These are phyloP conservation scores for Eurytoma californica DNA, from an alignment of 2,888 invertebrate species.

Conservation along the genomic window DNA sequence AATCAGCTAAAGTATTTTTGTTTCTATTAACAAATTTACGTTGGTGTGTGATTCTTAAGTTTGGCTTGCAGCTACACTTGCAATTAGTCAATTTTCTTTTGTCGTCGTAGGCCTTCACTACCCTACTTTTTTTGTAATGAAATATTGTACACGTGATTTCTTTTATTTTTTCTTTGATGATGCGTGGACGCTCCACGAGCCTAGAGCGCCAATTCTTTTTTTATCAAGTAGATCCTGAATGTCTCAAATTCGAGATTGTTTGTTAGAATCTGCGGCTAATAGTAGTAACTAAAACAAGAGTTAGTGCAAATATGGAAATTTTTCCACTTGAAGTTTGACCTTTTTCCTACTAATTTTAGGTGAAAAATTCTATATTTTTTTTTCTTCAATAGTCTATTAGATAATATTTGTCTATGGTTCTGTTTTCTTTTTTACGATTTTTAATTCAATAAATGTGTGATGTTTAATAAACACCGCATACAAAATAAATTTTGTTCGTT, in stretches of 20 bases:
- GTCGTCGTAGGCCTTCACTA: neutral
- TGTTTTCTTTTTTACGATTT: constrained; percentile 51
- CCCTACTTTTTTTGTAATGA: too few relatives aligned
- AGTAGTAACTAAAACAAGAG: constrained; percentile 1
- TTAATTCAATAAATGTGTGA: constrained; percentile 46
- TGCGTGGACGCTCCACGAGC: too few relatives aligned
- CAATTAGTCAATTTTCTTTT: constrained; percentile 37
- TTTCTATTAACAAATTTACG: constrained; percentile 39
- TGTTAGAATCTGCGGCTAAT: constrained; percentile 3
- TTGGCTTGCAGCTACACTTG: constrained; percentile 32
- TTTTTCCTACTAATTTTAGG: constrained; percentile 32
- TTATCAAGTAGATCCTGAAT: constrained; percentile 7
- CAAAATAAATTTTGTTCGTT: constrained; percentile 19
- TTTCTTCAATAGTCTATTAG: constrained; percentile 40
- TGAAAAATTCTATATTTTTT: constrained; percentile 35
- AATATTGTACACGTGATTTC: too few relatives aligned
- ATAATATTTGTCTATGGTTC: constrained; percentile 40
- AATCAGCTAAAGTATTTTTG: constrained; percentile 35
- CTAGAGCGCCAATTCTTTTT: neutral
- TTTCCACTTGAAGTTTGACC: constrained; percentile 22
- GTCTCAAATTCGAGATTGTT: constrained; percentile 11
- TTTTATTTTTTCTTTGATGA: too few relatives aligned
- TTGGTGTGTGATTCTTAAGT: constrained; percentile 39
- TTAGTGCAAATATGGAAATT: constrained; percentile 4
- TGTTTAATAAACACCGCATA: constrained; percentile 45